Evolutionary conservation across 2,797 vertebrate genomes (phyloP), one percentile per base, ranked within the genome.

Genomic region (Labroides dimidiatus): DNA sequence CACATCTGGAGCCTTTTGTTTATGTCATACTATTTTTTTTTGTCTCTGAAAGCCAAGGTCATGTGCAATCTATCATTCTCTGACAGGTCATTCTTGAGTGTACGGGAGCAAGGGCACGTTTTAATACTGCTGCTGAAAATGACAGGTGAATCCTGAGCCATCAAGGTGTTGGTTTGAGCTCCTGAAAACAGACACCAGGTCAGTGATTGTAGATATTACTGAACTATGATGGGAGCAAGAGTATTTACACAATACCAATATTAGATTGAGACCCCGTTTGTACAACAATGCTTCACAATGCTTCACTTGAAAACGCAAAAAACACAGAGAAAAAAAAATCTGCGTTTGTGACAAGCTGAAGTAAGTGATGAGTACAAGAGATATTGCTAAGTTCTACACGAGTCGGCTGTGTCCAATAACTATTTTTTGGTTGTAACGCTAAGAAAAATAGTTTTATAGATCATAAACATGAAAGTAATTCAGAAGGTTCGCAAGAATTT

Each of bases 41-140:
- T 59, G 64, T 67, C n/a, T 33, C 2, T 58, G 24, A 67, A 45
- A 58, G 48, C n/a, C 30, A 43, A 47, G 15, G 42, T 64, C 21
- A 23, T 53, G 47, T 30, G 64, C 49, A 65, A 30, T 78, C 16
- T 48, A 53, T 55, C 49, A 73, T 69, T 67, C 37, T 23, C 24
- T 77, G 72, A 72, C 78, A 72, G 41, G 52, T 67, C 64, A 77
- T 64, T 76, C 24, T 41, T 44, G 58, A 59, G 24, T 64, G 50
- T 55, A 42, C 33, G 11, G 43, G 48, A 70, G 63, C 44, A 61
- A 7, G n/a, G 27, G 20, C 50, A 10, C 43, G n/a, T 63, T 30
- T 41, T 66, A 44, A 69, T 59, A 36, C 45, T 44, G n/a, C 6
- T 75, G 24, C 15, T 75, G 55, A 61, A 47, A 69, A 69, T 44